Conservation (phyloP, 2,797 vertebrate genomes). For the Pyrrhura leucotis region DNA sequence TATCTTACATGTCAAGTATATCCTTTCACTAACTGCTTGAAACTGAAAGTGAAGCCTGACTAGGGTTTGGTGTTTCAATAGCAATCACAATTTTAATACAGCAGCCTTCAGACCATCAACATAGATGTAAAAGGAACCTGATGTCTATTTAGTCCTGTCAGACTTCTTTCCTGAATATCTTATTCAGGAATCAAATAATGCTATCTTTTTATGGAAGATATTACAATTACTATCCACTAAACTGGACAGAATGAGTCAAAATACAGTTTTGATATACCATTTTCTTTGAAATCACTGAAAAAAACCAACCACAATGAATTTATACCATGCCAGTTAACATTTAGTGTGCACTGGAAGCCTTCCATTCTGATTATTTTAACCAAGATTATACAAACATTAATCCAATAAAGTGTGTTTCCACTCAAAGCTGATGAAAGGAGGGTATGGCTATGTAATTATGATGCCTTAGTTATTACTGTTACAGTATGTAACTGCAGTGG, state of each 20-base stretch:
- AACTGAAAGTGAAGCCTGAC: not conserved
- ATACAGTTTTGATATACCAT: accelerated
- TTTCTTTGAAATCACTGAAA: not conserved
- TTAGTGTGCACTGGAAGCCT: not conserved
- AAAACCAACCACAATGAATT: not conserved
- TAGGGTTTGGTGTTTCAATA: not conserved
- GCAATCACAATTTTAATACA: not conserved
- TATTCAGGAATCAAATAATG: not conserved
- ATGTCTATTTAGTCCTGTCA: not conserved
- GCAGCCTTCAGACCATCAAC: not conserved
- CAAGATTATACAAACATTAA: not conserved
- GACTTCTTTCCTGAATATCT: not conserved
- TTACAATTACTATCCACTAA: not conserved
- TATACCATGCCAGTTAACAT: not conserved
- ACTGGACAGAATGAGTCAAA: not conserved
- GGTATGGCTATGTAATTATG: not conserved
- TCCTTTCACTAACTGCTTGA: not conserved
- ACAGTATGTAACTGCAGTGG: not conserved
- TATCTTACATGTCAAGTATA: not conserved
- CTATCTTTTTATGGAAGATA: not conserved
- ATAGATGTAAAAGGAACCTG: not conserved
- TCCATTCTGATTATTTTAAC: not conserved
- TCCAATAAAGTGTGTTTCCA: not conserved
- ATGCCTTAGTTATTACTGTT: not conserved
- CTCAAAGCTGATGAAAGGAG: not conserved